A percentile compares a stretch with the other conserved stretches of the same genome.
These are phyloP conservation scores for Acleris holmiana DNA, from an alignment of 2,888 invertebrate species.

Conservation along the genomic window DNA sequence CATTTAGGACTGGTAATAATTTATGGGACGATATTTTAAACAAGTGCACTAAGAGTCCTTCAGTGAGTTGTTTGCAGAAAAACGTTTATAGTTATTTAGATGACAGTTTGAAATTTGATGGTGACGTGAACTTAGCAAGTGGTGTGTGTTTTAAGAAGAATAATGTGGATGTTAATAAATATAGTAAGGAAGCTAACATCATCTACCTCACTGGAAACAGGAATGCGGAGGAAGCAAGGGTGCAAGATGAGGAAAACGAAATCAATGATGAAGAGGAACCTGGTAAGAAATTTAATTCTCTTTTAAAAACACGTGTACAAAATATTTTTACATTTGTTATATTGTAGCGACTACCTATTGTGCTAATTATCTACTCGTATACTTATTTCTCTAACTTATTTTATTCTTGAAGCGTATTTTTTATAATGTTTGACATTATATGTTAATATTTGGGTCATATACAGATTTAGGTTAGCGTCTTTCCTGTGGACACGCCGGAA, in stretches of 20 bases:
- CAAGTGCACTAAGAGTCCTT: slow-evolving; percentile 87
- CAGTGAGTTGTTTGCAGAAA: slow-evolving; percentile 90
- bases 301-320: no score
- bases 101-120: slow-evolving; percentile 85
- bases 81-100: slow-evolving; percentile 90
- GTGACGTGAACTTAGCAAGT: slow-evolving; percentile 87
- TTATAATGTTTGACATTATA: no score
- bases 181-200: slow-evolving; percentile 80
- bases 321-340: no score
- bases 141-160: slow-evolving; percentile 87
- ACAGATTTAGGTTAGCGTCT: no score
- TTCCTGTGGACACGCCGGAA: no score
- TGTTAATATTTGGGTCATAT: no score
- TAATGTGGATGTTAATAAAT: slow-evolving; percentile 84
- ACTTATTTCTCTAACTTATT: no score
- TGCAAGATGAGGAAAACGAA: slow-evolving; percentile 70
- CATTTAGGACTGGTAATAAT: slow-evolving; percentile 85
- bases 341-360: no score
- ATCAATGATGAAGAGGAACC: slow-evolving; percentile 68
- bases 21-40: slow-evolving; percentile 90
- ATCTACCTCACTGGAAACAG: slow-evolving; percentile 73
- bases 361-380: no score
- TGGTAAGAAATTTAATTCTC: slow-evolving; percentile 53
- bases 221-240: slow-evolving; percentile 52
- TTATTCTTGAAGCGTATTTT: no score